These are phyloP conservation scores for Cordilura impudica DNA, from an alignment of 2,888 invertebrate genomes.

Conservation along the genomic window DNA sequence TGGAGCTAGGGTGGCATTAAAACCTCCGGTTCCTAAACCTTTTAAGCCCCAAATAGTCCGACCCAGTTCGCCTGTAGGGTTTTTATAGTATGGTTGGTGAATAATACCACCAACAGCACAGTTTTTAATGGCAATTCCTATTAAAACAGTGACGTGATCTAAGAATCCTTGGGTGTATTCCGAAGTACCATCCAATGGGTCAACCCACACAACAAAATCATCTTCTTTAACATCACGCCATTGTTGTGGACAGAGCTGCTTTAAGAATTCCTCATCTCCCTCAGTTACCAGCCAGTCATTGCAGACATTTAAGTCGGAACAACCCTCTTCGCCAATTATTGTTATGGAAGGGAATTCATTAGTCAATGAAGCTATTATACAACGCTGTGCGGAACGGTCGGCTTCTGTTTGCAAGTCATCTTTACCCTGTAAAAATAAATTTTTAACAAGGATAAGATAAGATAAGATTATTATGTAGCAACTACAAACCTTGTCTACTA, in stretches of 20 bases:
- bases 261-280: slow-evolving; percentile 83
- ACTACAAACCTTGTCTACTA: slow-evolving; percentile 87
- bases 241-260: slow-evolving; percentile 83
- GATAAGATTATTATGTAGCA: neutral
- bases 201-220: slow-evolving; percentile 97
- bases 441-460: neutral
- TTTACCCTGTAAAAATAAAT: slow-evolving; percentile 82
- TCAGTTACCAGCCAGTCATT: slow-evolving; percentile 87
- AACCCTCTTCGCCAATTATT: slow-evolving; percentile 95
- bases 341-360: slow-evolving; percentile 89
- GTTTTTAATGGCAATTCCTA: slow-evolving; percentile 94
- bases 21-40: slow-evolving; percentile 82
- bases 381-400: slow-evolving; percentile 95
- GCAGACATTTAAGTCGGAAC: slow-evolving; percentile 80
- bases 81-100: slow-evolving; percentile 95
- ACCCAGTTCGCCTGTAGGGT: slow-evolving; percentile 81
- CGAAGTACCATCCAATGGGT: slow-evolving; percentile 98
- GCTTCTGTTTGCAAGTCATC: slow-evolving; percentile 99
- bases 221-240: slow-evolving; percentile 84
- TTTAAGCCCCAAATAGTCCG: slow-evolving; percentile 97
- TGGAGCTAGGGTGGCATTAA: slow-evolving; percentile 76
- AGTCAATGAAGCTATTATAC: slow-evolving; percentile 92
- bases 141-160: slow-evolving; percentile 98
- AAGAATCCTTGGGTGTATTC: slow-evolving; percentile 97
- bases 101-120: slow-evolving; percentile 96